A percentile compares a stretch with the other conserved stretches of the same genome.
These are phyloP conservation scores for Falco concolor DNA, from an alignment of 2,797 vertebrate species.

Conservation along the genomic window DNA sequence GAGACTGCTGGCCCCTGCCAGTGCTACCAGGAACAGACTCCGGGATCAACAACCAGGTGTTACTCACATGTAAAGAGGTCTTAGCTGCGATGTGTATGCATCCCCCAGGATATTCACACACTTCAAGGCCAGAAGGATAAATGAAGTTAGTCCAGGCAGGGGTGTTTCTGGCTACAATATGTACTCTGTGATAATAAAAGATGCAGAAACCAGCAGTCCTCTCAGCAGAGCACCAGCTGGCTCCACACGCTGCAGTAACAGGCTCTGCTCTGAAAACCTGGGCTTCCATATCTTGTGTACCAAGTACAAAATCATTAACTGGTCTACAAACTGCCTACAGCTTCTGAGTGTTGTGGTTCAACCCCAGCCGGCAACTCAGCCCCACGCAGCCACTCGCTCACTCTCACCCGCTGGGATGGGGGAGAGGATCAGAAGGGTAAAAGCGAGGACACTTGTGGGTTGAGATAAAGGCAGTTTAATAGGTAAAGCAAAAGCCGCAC, in stretches of 20 bases:
- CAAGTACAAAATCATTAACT: constrained; percentile 30
- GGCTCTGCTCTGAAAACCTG: constrained; percentile 46
- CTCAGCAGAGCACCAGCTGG: constrained; percentile 56
- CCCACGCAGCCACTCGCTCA: too few species aligned
- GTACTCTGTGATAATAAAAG: constrained; percentile 58
- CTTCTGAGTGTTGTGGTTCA: neutral
- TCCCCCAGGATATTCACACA: constrained; percentile 4
- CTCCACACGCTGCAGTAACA: constrained; percentile 26
- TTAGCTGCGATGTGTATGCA: constrained; percentile 18
- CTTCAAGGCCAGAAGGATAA: constrained; percentile 57
- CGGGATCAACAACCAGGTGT: neutral
- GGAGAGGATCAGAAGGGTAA: too few species aligned
- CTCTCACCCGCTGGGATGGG: too few species aligned
- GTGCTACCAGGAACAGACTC: neutral
- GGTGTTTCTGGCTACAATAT: constrained; percentile 66
- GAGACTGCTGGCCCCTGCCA: neutral
- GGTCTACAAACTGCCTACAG: constrained; percentile 43
- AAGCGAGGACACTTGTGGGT: too few species aligned
- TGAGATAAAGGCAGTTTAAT: too few species aligned
- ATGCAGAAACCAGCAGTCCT: constrained; percentile 55
- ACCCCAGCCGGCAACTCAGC: too few species aligned
- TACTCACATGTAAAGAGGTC: constrained; percentile 33
- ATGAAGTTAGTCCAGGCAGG: constrained; percentile 57
- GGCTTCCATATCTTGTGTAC: neutral
- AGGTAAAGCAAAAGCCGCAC: too few species aligned